Evolutionary conservation across 2,888 invertebrate genomes (phyloP).

Genomic region (Drosophila sordidapex): DNA sequence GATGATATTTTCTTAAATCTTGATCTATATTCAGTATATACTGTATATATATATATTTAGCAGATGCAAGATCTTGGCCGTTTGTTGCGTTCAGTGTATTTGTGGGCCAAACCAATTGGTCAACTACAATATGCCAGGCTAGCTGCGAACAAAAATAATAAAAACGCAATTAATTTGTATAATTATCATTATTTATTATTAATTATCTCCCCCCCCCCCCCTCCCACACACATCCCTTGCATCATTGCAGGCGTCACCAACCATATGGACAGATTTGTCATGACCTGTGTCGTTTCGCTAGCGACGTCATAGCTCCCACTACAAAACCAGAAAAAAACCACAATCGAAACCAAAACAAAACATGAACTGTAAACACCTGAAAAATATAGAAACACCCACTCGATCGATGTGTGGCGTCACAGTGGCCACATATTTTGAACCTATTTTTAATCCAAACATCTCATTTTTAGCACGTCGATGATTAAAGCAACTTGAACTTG

Average conservation of each 20-base stretch:
- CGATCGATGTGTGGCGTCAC: conserved; percentile 43
- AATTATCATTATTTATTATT: background rate
- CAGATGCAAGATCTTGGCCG: background rate
- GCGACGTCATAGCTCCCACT: conserved; percentile 27
- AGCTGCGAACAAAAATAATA: background rate
- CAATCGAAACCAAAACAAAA: background rate
- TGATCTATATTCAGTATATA: background rate
- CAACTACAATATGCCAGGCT: conserved; percentile 1
- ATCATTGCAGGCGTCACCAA: conserved; percentile 13
- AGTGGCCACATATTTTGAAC: conserved; percentile 8
- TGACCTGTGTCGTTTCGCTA: background rate
- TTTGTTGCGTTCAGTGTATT: conserved; percentile 1
- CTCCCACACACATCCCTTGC: background rate
- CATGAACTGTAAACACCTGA: conserved; percentile 41
- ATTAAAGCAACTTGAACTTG: conserved; percentile 17
- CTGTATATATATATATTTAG: background rate
- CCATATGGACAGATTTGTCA: conserved; percentile 8
- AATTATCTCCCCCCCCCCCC: too few species aligned
- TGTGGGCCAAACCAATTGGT: background rate
- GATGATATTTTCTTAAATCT: background rate
- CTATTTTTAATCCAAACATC: conserved; percentile 40
- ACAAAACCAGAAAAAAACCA: background rate
- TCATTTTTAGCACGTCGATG: conserved; percentile 28
- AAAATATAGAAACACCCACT: conserved; percentile 30
- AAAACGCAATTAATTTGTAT: conserved; percentile 8